These are phyloP conservation scores for Phocides pigmalion DNA, from an alignment of 1,140 invertebrate genomes.

Conservation along the genomic window DNA sequence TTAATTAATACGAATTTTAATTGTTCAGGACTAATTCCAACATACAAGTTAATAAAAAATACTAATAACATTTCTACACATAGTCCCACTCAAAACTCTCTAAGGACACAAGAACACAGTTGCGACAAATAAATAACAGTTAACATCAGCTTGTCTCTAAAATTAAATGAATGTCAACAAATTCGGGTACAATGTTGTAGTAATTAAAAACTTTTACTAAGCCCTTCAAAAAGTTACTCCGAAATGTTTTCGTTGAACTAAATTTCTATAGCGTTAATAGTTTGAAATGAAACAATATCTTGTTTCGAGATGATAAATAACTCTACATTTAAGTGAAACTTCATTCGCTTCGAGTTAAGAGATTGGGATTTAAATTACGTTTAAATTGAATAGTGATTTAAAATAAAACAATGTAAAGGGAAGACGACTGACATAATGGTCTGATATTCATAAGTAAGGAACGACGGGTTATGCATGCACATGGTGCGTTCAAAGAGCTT, in stretches of 20 bases:
- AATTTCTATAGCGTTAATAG: not conserved
- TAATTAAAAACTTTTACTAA: slow-evolving; percentile 18
- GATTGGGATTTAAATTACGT: too few relatives aligned
- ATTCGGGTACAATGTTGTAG: slow-evolving; percentile 2
- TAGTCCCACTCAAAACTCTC: too few relatives aligned
- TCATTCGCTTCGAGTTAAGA: not conserved
- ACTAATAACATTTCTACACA: too few relatives aligned
- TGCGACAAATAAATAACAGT: slow-evolving; percentile 10
- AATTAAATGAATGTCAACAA: slow-evolving; percentile 18
- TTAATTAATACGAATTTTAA: too few relatives aligned
- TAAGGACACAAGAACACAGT: slow-evolving; percentile 1
- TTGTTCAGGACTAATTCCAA: too few relatives aligned
- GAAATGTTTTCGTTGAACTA: not conserved
- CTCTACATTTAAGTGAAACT: not conserved
- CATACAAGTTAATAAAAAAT: too few relatives aligned
- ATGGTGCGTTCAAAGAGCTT: too few relatives aligned
- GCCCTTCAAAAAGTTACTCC: slow-evolving; percentile 2
- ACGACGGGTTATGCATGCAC: too few relatives aligned
- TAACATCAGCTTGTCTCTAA: slow-evolving; percentile 1
- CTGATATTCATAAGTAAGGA: too few relatives aligned
- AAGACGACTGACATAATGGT: too few relatives aligned
- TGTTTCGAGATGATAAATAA: not conserved
- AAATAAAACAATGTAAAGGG: too few relatives aligned
- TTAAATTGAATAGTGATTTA: too few relatives aligned
- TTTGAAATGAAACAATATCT: slow-evolving; percentile 15